Base-by-base conservation (phyloP, 1,140 invertebrate species). In the Zaprionus tsacasi region DNA sequence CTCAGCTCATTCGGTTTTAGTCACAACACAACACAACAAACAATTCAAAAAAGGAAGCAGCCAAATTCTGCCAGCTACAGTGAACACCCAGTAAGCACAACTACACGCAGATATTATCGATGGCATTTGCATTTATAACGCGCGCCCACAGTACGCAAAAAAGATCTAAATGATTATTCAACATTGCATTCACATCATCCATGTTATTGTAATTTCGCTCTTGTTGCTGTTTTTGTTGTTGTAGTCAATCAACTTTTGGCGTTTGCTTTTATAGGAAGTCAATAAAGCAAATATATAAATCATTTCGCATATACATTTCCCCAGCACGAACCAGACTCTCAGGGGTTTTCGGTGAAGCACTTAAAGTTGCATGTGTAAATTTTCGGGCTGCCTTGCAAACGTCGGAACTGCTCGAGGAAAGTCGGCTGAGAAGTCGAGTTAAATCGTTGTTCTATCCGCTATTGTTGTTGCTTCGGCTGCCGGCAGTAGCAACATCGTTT, bases 241-340 rank as follows among this genome's bases (percentile, higher is more conserved):
- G 79, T 87, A 88, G 82, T 88, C 82, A 87, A 88, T 87, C 83
- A 88, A 77, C 83, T 87, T 87, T 88, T 55, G 82, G 56, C 78
- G 72, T 60, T 40, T 71, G 63, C 80, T 87, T 77, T 80, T 83
- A 88, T 87, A 87, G 83, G 85, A 87, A 87, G 83, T 87, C 80
- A 70, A 89, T 83, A 80, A 82, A 79, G 72, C 52, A 68, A 69
- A 76, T 77, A 64, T 74, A 76, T 70, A 86, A 86, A 70, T 72
- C 70, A 76, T 72, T 69, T 71, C 56, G 40, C 54, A 71, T 80
- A 68, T 65, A 60, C 61, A 79, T 76, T 72, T 48, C 71, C 48
- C 71, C 50, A 7, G n/a, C n/a, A 43, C 40, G 5, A n/a, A 5
- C 13, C n/a, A 43, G 40, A 43, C 45, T 21, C 45, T 21, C 45